A percentile compares a stretch with the other conserved stretches of the same genome.
Evolutionary conservation across 2,113 vertebrate genomes (phyloP).

Genomic region (Crotophaga sulcirostris): DNA sequence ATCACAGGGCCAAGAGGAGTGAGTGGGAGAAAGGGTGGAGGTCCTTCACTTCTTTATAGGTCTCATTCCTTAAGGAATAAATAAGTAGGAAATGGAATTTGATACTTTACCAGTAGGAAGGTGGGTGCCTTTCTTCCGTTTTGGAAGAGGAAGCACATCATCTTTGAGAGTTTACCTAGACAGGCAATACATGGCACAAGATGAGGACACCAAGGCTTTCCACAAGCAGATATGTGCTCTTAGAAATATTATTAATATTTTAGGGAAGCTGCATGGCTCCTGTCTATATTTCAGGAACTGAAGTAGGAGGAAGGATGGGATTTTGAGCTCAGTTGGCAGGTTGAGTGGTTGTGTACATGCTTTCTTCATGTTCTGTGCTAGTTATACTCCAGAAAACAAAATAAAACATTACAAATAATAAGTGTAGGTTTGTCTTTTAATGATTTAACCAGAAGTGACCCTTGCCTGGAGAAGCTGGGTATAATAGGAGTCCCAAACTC

Average conservation of each 20-base stretch:
- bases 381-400: neutral
- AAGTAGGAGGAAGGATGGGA: neutral
- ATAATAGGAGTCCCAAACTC: neutral
- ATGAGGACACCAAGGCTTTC: neutral
- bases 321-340: neutral
- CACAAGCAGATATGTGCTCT: rapidly evolving
- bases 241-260: neutral
- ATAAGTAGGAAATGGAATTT: neutral
- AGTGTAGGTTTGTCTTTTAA: neutral
- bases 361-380: neutral
- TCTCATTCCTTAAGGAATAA: neutral
- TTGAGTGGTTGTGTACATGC: neutral
- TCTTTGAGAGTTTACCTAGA: neutral
- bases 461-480: neutral
- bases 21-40: neutral
- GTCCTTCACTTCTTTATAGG: neutral
- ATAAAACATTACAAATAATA: neutral
- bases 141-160: neutral
- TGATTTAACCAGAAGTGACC: neutral
- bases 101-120: neutral
- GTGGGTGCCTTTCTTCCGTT: neutral
- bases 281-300: neutral
- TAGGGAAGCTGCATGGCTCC: neutral
- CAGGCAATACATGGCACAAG: neutral
- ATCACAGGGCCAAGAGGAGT: neutral